phyloP scores from a whole-genome alignment of 1,140 invertebrate genomes.

The Eciton burchellii region DNA sequence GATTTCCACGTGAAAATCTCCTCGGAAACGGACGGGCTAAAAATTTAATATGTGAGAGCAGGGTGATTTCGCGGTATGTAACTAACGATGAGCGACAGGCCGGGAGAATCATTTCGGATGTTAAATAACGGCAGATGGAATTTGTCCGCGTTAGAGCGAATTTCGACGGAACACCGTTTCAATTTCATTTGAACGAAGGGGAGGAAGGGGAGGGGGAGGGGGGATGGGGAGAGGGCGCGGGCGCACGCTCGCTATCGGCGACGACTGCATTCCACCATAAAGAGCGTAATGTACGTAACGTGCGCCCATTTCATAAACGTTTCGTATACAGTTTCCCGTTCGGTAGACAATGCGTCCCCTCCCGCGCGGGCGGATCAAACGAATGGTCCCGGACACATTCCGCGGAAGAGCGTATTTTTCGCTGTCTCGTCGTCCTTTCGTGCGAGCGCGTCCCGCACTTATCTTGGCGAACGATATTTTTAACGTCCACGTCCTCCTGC shows the following conservation, averaged over 20 bases:
- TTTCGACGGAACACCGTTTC: conserved; percentile 12
- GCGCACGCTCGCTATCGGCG: neutral
- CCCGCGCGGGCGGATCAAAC: conserved; percentile 46
- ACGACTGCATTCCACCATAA: neutral
- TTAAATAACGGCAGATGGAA: conserved; percentile 24
- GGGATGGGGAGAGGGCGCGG: too few relatives aligned
- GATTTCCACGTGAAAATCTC: neutral
- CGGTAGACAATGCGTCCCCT: conserved; percentile 37
- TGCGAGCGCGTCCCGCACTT: conserved; percentile 14
- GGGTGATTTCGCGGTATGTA: conserved; percentile 11
- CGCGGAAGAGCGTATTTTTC: conserved; percentile 40
- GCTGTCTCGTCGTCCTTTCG: conserved; percentile 31
- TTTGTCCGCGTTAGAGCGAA: neutral
- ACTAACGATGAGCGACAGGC: conserved; percentile 18
- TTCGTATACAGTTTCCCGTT: conserved; percentile 4
- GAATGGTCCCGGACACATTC: conserved; percentile 31
- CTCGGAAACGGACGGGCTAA: neutral
- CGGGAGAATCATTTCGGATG: neutral
- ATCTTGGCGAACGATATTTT: conserved; percentile 46
- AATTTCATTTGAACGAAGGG: conserved; percentile 1
- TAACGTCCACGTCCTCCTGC: conserved; percentile 5
- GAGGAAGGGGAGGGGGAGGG: too few relatives aligned
- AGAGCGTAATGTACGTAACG: neutral
- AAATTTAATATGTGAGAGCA: conserved; percentile 12
- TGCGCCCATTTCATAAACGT: neutral